Evolutionary conservation across 2,888 invertebrate genomes (phyloP), one percentile per base, ranked within the genome.

Genomic region (Apantesis nais): DNA sequence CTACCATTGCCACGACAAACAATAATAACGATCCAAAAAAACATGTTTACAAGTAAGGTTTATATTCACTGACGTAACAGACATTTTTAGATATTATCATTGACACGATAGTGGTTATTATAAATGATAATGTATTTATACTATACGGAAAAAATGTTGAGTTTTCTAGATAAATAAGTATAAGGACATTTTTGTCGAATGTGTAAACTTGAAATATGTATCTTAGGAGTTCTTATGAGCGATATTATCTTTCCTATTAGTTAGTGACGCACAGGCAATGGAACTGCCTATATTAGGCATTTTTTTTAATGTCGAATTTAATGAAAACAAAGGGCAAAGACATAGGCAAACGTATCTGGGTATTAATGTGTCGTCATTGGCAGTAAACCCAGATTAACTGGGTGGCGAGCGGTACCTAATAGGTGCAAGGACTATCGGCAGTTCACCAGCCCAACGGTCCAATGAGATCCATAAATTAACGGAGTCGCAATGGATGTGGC

Each of bases 1-100:
- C 52, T 58, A 66, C 72, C 81, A 78, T 58, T 79, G 83, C 74
- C 72, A 75, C 62, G 65, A 52, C 68, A 55, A 66, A 60, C 68
- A 66, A 62, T n/a, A 48, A 52, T 52, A 48, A 65, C 58, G 29
- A 67, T 44, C 60, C 29, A 66, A 62, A 63, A 66, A 67, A 67
- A 71, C 55, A 62, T 71, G 67, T 71, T 71, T 71, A 72, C 65
- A 67, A 41, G 55, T 19, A 44, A 60, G 63, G 44, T 64, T 64
- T 64, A 64, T 34, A 31, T 61, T 61, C n/a, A 61, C 41, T 66
- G 58, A 66, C 58, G 58, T 66, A 66, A 66, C 58, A 66, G 58
- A 58, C 29, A 66, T 2, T n/a, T 31, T 25, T 52, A 55, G 25
- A 52, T 39, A 41, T 58, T 58, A 66, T 66, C 63, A 63, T 41